phyloP scores from a whole-genome alignment of 2,888 invertebrate species.

The Toxonevra muliebris region DNA sequence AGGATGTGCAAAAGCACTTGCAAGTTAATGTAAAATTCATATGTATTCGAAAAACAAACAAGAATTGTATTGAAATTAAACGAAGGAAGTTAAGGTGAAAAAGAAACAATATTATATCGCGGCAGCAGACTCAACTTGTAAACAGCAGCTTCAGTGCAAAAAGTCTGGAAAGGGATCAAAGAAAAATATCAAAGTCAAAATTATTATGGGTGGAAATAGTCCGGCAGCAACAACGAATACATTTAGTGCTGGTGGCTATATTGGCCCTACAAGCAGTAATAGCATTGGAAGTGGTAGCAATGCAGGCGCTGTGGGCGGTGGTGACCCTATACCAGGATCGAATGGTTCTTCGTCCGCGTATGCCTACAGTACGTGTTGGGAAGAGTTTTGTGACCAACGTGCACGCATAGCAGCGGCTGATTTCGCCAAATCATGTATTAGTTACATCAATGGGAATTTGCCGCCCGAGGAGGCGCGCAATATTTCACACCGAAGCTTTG shows the following conservation, averaged over 20 bases:
- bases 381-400: conserved; percentile 88
- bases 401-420: conserved; percentile 85
- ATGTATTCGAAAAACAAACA: too few species aligned
- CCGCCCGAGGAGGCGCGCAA: conserved; percentile 74
- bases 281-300: conserved; percentile 42
- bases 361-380: conserved; percentile 77
- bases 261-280: conserved; percentile 56
- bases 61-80: too few species aligned
- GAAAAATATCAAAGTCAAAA: conserved; percentile 15
- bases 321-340: conserved; percentile 51
- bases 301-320: conserved; percentile 36
- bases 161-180: too few species aligned
- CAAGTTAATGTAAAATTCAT: too few species aligned
- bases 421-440: conserved; percentile 86
- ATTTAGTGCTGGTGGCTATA: conserved; percentile 57
- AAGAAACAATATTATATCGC: not conserved
- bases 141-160: not conserved
- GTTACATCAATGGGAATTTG: conserved; percentile 77
- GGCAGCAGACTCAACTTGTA: conserved; percentile 23
- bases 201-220: conserved; percentile 57
- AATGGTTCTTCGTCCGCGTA: conserved; percentile 63
- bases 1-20: too few species aligned
- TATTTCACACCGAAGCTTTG: conserved; percentile 80
- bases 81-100: too few species aligned
- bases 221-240: conserved; percentile 43